Conservation (phyloP, 2,888 invertebrate species). For the Drosophila melanocephala region DNA sequence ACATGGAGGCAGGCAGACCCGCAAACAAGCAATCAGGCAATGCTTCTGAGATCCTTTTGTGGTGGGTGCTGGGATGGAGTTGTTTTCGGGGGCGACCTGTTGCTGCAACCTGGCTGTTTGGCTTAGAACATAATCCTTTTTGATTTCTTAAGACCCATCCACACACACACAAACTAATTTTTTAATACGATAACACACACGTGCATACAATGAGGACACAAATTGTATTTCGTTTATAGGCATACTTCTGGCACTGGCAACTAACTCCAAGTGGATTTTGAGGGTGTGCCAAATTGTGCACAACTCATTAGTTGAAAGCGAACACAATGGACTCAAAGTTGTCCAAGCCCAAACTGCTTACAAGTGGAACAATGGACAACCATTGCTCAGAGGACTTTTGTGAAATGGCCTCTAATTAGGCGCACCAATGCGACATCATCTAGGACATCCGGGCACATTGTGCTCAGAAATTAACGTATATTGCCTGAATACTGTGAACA, state of each 20-base stretch:
- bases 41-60: constrained; percentile 42
- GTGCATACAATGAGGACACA: constrained; percentile 26
- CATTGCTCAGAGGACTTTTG: constrained; percentile 4
- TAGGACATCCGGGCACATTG: constrained; percentile 54
- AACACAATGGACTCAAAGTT: constrained; percentile 46
- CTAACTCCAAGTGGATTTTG: constrained; percentile 17
- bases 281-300: constrained; percentile 37
- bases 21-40: constrained; percentile 35
- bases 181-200: constrained; percentile 53
- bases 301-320: constrained; percentile 69
- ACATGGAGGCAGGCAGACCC: neutral
- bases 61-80: constrained; percentile 14
- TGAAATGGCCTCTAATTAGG: constrained; percentile 61
- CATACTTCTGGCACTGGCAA: constrained; percentile 8
- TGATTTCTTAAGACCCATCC: constrained; percentile 61
- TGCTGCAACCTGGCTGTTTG: constrained; percentile 45
- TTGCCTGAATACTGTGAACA: neutral
- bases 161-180: constrained; percentile 63
- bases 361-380: constrained; percentile 47
- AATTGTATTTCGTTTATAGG: constrained; percentile 30
- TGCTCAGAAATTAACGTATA: constrained; percentile 2
- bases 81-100: constrained; percentile 55
- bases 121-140: constrained; percentile 66
- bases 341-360: constrained; percentile 10
- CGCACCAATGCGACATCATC: constrained; percentile 39